Evolutionary conservation across 2,797 vertebrate species (phyloP).

Genomic region (Pempheris klunzingeri): DNA sequence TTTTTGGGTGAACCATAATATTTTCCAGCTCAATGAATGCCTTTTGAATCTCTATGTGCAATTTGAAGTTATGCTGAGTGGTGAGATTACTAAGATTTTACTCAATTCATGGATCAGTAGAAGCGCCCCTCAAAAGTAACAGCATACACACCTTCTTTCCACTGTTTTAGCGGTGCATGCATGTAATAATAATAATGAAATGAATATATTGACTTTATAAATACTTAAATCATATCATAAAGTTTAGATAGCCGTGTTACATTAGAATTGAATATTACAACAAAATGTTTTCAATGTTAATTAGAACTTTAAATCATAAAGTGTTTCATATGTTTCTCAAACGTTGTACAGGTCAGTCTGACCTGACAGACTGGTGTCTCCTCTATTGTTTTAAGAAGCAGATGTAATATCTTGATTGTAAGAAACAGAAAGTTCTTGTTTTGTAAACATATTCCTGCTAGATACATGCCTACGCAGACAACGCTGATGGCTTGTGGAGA

Average conservation of each 20-base stretch:
- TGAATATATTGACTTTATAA: neutral
- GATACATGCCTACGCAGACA: no score
- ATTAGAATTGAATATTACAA: no score
- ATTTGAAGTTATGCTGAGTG: slow-evolving; percentile 1
- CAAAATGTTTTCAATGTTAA: no score
- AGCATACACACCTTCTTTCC: neutral
- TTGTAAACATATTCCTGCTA: no score
- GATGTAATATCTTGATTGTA: no score
- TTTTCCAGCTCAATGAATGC: neutral
- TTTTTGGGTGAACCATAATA: neutral
- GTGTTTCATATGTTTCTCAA: no score
- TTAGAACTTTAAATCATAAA: no score
- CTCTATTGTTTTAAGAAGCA: no score
- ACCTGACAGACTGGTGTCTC: no score
- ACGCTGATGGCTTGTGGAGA: no score
- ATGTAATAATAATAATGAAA: slow-evolving; percentile 14
- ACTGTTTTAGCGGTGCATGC: neutral
- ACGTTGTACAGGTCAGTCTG: no score
- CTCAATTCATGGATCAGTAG: slow-evolving; percentile 1
- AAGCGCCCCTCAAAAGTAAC: neutral
- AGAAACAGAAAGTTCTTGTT: no score
- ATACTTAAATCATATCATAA: neutral
- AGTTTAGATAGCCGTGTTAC: neutral
- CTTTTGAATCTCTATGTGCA: neutral
- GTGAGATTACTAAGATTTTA: slow-evolving; percentile 22